A percentile compares a stretch with the other conserved stretches of the same genome.
Conservation (phyloP, 2,797 vertebrate species). For the Xyrichtys novacula region DNA sequence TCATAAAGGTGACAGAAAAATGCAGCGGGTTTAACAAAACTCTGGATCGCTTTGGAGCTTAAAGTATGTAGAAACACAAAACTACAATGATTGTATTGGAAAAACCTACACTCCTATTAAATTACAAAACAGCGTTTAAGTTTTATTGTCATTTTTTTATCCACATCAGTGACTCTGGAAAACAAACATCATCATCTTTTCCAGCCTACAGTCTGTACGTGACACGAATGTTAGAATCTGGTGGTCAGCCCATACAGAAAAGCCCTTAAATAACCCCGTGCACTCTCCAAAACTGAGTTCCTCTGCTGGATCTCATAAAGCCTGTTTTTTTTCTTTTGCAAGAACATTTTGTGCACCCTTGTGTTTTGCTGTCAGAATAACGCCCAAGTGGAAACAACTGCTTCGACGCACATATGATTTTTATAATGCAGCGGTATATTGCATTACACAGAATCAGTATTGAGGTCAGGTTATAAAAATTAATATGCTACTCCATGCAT, state of each 20-base stretch:
- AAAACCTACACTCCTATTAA: background rate
- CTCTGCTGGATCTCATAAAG: constrained; percentile 60
- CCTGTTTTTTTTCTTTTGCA: constrained; percentile 41
- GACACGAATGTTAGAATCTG: constrained; percentile 31
- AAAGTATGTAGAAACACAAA: background rate
- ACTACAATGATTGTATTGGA: background rate
- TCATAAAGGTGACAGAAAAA: constrained; percentile 4
- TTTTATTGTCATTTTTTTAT: constrained; percentile 17
- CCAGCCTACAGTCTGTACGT: constrained; percentile 21
- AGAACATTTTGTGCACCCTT: constrained; percentile 61
- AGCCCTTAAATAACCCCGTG: constrained; percentile 36
- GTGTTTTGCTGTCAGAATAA: constrained; percentile 50
- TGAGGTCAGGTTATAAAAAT: constrained; percentile 38
- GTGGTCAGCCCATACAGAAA: constrained; percentile 41
- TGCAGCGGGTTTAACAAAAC: background rate
- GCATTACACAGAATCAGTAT: constrained; percentile 57
- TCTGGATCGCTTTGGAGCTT: background rate
- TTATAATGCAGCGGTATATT: constrained; percentile 49
- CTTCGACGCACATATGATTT: constrained; percentile 56
- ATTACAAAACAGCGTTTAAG: background rate
- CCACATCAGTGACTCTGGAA: constrained; percentile 21
- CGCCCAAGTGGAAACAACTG: constrained; percentile 9
- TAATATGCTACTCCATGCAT: constrained; percentile 38
- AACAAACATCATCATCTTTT: constrained; percentile 39
- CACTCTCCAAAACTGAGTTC: constrained; percentile 63